Evolutionary conservation across 2,797 vertebrate genomes (phyloP).

Genomic region (Liasis olivaceus): DNA sequence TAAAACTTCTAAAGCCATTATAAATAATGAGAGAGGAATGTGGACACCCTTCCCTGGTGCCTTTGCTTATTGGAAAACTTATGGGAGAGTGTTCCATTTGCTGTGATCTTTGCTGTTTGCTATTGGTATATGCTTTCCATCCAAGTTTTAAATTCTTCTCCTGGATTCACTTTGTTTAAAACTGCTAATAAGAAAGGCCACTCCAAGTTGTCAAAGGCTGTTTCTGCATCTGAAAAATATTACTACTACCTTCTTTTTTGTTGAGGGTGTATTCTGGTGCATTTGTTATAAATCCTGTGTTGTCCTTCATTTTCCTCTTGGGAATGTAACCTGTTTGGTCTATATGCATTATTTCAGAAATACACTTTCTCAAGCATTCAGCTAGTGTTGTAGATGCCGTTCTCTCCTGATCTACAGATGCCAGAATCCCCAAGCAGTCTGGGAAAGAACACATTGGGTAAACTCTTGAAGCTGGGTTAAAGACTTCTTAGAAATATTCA

Average conservation of each 20-base stretch:
- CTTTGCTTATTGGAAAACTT: neutral
- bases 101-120: neutral
- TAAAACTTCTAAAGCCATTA: neutral
- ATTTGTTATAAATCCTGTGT: neutral
- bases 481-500: neutral
- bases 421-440: neutral
- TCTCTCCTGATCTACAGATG: neutral
- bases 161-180: neutral
- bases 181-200: neutral
- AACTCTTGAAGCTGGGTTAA: neutral
- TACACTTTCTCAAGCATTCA: neutral
- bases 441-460: neutral
- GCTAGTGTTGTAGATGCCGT: neutral
- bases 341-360: neutral
- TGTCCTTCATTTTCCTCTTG: neutral
- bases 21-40: neutral
- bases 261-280: neutral
- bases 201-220: neutral
- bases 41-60: neutral
- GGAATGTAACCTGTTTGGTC: neutral
- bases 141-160: neutral
- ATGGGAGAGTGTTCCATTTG: neutral
- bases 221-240: neutral
- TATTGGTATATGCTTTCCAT: neutral
- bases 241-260: neutral